A percentile compares a stretch with the other conserved stretches of the same genome.
phyloP scores from a whole-genome alignment of 2,113 vertebrate species.

The cattle (Bos taurus) region DNA sequence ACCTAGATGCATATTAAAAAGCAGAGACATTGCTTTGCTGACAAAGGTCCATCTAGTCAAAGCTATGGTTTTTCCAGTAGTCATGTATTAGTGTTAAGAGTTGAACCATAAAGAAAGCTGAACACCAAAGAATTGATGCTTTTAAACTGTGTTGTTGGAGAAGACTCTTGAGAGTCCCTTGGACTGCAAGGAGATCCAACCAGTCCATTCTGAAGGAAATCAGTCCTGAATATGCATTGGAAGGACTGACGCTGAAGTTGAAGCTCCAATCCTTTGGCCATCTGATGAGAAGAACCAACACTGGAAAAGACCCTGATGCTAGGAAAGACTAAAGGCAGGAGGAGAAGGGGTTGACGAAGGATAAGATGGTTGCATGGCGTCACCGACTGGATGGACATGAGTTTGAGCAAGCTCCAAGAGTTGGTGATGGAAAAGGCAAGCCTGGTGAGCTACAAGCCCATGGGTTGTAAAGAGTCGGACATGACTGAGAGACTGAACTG shows the following conservation, averaged over 20 bases:
- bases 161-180: not conserved
- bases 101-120: not conserved
- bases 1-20: not conserved
- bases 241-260: not conserved
- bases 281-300: not conserved
- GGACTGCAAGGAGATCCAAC: not conserved
- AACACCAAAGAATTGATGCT: not conserved
- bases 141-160: not conserved
- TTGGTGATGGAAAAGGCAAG: not conserved
- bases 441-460: not conserved
- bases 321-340: not conserved
- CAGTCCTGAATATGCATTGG: not conserved
- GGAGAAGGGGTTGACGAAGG: not conserved
- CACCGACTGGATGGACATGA: not conserved
- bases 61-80: not conserved
- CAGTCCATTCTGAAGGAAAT: not conserved
- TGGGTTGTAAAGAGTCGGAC: not conserved
- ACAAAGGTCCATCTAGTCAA: not conserved
- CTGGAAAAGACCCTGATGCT: not conserved
- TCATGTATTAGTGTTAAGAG: not conserved
- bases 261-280: not conserved
- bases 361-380: not conserved
- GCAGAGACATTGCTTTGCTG: not conserved
- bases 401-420: not conserved
- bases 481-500: not conserved